A percentile compares a stretch with the other conserved stretches of the same genome.
These are phyloP conservation scores for Oxystoma pomonae DNA, from an alignment of 2,888 invertebrate genomes.

Conservation along the genomic window DNA sequence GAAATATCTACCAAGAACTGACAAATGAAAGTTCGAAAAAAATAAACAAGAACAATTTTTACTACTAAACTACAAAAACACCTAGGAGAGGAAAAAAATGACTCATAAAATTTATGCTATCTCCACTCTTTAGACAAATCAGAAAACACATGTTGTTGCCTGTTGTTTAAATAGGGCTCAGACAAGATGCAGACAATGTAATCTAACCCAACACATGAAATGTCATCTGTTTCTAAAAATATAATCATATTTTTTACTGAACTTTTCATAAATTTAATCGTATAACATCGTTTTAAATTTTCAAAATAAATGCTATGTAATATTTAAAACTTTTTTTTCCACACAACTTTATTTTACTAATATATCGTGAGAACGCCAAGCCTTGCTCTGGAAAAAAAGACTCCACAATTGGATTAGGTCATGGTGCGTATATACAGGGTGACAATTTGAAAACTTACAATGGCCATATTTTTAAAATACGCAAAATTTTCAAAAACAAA, in stretches of 20 bases:
- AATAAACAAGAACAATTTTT: not conserved
- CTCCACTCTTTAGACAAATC: constrained; percentile 1
- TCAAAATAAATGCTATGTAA: not conserved
- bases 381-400: no score
- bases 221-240: constrained; percentile 8
- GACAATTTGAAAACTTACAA: no score
- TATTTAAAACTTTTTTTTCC: not conserved
- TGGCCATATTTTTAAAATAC: no score
- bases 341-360: no score
- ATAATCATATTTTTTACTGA: not conserved
- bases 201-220: constrained; percentile 1
- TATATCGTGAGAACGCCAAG: no score
- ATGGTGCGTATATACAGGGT: no score
- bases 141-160: constrained; percentile 1
- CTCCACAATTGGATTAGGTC: no score
- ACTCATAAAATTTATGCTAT: not conserved
- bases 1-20: not conserved
- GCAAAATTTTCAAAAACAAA: no score
- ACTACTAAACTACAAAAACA: not conserved
- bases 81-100: not conserved
- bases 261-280: not conserved
- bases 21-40: not conserved
- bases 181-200: not conserved
- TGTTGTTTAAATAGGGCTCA: not conserved
- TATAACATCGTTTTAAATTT: not conserved